Base-by-base conservation (phyloP, 2,797 vertebrate species). In the Spondyliosoma cantharus region DNA sequence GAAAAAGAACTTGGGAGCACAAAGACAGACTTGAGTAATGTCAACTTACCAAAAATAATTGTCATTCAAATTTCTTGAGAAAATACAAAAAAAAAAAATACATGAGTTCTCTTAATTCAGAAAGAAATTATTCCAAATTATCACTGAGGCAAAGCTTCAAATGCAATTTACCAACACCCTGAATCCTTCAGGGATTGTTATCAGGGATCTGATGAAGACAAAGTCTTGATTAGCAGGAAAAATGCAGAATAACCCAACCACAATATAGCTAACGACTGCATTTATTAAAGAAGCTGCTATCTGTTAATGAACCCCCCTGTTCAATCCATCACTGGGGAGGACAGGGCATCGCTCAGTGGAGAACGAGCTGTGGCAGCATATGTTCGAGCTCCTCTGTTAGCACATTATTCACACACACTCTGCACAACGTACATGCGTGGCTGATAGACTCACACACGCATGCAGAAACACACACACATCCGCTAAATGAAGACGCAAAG, bases 231-330 rank as follows among this genome's bases (percentile, higher is more conserved):
- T 80, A 88, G 75, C 57, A 61, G 5, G 52, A 80, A 71, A 85
- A 88, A 81, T 37, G 59, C 63, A 60, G 19, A 83, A 76, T 78
- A 85, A 83, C 65, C 59, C 68, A 15, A 82, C 67, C 74, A 82
- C 80, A 83, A 86, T 74, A 57, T 58, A 76, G 84, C 83, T 84
- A 92, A 92, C 58, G 81, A 87, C 82, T 76, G 82, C 87, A 88
- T 91, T 90, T 90, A 90, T 91, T 90, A 89, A 88, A 89, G 77
- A 78, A 82, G 85, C 87, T 66, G 79, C 88, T 86, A 90, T 91
- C 83, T 84, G 82, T 86, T 92, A 91, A 92, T 90, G 89, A 91
- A 89, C 69, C 65, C 60, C 42, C 57, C 46, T 2, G 27, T 80
- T 87, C 84, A 64, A 93, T 93, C 86, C 81, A 88, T 93, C 91